Conservation (phyloP, 2,888 invertebrate genomes). For the Lochmaea crataegi region DNA sequence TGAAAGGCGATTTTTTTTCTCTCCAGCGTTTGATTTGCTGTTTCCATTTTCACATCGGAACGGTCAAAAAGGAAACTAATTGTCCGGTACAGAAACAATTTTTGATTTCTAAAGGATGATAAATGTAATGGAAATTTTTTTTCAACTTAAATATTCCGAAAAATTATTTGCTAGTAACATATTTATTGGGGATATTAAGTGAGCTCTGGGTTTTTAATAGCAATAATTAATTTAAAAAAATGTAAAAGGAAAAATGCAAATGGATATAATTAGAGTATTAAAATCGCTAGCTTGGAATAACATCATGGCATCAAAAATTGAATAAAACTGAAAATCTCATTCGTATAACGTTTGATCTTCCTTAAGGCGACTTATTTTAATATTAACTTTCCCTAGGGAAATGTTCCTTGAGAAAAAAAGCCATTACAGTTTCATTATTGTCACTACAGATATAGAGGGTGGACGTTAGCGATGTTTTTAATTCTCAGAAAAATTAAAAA, state of each 20-base stretch:
- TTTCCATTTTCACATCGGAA: conserved; percentile 12
- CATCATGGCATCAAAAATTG: conserved; percentile 18
- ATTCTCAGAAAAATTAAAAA: too few relatives aligned
- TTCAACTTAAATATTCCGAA: too few relatives aligned
- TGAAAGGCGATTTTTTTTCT: conserved; percentile 2
- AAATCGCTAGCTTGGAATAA: conserved; percentile 11
- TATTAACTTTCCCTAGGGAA: conserved; percentile 21
- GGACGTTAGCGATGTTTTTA: background rate
- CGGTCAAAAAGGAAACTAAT: background rate
- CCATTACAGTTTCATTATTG: conserved; percentile 8
- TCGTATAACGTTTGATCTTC: conserved; percentile 19
- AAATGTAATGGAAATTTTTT: too few relatives aligned
- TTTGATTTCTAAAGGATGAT: background rate
- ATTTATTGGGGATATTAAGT: background rate
- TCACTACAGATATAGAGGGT: conserved; percentile 1
- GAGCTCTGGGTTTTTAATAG: background rate
- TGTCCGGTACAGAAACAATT: conserved; percentile 6
- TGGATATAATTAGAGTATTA: conserved; percentile 3
- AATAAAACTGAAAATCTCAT: conserved; percentile 19
- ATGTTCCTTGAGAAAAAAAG: conserved; percentile 4
- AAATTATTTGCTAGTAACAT: background rate
- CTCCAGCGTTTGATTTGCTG: background rate
- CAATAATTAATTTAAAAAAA: too few relatives aligned
- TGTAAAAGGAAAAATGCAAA: background rate
- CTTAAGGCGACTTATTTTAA: conserved; percentile 20